Evolutionary conservation across 2,113 vertebrate genomes (phyloP).

Genomic region (Oryzias javanicus): DNA sequence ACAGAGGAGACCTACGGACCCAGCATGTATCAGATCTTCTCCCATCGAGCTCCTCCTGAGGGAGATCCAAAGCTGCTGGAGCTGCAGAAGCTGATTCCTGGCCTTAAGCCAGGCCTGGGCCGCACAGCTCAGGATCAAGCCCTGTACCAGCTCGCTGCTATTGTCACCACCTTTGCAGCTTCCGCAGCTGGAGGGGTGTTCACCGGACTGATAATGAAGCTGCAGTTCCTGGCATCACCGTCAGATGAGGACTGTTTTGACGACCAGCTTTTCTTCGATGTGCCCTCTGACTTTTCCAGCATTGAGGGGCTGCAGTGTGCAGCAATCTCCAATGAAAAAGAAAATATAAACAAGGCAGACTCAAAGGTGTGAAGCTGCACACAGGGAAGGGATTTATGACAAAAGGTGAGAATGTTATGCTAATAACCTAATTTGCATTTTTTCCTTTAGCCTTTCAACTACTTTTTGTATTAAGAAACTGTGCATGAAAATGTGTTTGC

Average conservation of each 20-base stretch:
- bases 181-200: slow-evolving; percentile 64
- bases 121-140: slow-evolving; percentile 55
- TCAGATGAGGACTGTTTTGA: slow-evolving; percentile 72
- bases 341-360: slow-evolving; percentile 1
- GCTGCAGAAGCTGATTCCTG: slow-evolving; percentile 62
- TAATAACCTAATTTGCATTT: neutral
- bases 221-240: slow-evolving; percentile 67
- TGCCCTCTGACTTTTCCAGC: slow-evolving; percentile 55
- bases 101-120: slow-evolving; percentile 59
- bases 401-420: too few relatives aligned
- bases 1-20: slow-evolving; percentile 58
- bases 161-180: slow-evolving; percentile 49
- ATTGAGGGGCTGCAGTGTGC: neutral
- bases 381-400: neutral
- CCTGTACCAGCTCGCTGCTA: slow-evolving; percentile 65
- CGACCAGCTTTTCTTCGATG: slow-evolving; percentile 73
- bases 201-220: slow-evolving; percentile 61
- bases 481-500: too few relatives aligned
- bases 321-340: slow-evolving; percentile 10
- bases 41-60: slow-evolving; percentile 35
- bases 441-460: neutral
- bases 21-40: slow-evolving; percentile 63
- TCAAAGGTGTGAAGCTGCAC: slow-evolving; percentile 26
- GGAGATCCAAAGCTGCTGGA: slow-evolving; percentile 43
- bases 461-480: too few relatives aligned